phyloP scores from a whole-genome alignment of 2,797 vertebrate species.

The Brotula barbata region DNA sequence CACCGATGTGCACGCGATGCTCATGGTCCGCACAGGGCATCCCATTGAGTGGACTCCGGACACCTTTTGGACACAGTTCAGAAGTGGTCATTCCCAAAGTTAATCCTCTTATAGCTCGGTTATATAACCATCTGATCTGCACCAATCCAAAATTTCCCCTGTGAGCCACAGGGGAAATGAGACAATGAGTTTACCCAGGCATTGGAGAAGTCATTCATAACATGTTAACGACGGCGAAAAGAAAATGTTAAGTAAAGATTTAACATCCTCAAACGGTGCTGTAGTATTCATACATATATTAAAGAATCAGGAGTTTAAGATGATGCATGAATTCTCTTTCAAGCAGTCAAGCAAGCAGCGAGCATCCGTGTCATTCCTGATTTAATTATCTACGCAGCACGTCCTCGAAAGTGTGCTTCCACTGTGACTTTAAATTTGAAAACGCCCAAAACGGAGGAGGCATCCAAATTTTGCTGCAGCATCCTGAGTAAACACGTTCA shows the following conservation, averaged over 20 bases:
- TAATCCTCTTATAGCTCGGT: conserved; percentile 56
- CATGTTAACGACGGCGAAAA: background rate
- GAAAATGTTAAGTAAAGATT: no score
- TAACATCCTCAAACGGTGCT: no score
- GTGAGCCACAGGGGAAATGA: background rate
- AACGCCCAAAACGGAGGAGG: conserved; percentile 3
- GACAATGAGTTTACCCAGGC: conserved; percentile 56
- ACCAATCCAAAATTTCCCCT: conserved; percentile 32
- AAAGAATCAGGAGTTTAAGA: no score
- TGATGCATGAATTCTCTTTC: no score
- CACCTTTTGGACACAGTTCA: conserved; percentile 22
- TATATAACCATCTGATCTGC: conserved; percentile 54
- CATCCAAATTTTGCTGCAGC: conserved; percentile 19
- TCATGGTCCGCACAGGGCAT: conserved; percentile 26
- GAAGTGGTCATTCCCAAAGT: conserved; percentile 55
- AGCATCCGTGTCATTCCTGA: background rate
- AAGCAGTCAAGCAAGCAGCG: no score
- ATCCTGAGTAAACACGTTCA: conserved; percentile 39
- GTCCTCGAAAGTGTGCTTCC: conserved; percentile 8
- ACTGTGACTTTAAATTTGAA: conserved; percentile 2
- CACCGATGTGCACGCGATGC: conserved; percentile 49
- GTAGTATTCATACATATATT: no score
- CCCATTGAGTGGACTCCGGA: conserved; percentile 24
- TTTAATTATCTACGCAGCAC: background rate
- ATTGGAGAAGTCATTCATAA: conserved; percentile 37